These are phyloP conservation scores for Nothocercus julius DNA, from an alignment of 2,113 vertebrate species.

Conservation along the genomic window DNA sequence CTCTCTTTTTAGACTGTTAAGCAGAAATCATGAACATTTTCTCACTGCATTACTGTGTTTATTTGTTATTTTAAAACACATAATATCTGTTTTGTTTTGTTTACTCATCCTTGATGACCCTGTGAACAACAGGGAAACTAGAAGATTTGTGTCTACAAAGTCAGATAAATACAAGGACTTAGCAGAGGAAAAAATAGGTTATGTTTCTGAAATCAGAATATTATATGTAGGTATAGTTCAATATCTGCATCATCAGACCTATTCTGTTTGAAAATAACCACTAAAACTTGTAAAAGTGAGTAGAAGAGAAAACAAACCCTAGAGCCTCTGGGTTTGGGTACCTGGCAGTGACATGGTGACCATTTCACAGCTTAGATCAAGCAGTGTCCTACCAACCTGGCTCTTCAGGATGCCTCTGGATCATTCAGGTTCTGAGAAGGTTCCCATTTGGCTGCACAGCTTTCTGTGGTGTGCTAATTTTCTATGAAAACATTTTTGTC, in stretches of 20 bases:
- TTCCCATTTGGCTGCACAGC: rapidly evolving
- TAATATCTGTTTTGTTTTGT: neutral
- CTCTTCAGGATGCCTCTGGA: neutral
- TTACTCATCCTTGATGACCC: neutral
- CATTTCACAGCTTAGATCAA: neutral
- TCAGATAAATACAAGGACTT: neutral
- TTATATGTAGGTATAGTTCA: neutral
- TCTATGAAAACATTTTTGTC: neutral
- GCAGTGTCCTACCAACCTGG: neutral
- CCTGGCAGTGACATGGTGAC: neutral
- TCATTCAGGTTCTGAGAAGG: neutral
- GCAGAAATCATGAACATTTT: neutral
- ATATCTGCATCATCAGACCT: neutral
- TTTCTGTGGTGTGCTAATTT: neutral
- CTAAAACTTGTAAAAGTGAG: neutral
- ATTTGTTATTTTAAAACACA: neutral
- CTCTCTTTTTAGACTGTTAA: neutral
- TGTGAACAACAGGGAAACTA: neutral
- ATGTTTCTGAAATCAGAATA: neutral
- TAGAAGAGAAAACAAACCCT: neutral
- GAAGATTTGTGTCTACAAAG: neutral
- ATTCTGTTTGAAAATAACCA: neutral
- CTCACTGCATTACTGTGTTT: neutral
- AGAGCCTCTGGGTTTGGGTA: neutral
- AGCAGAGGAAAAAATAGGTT: neutral